A percentile compares a stretch with the other conserved stretches of the same genome.
Conservation (phyloP, 2,113 vertebrate species). For the Petrocephalus microphthalmus region DNA sequence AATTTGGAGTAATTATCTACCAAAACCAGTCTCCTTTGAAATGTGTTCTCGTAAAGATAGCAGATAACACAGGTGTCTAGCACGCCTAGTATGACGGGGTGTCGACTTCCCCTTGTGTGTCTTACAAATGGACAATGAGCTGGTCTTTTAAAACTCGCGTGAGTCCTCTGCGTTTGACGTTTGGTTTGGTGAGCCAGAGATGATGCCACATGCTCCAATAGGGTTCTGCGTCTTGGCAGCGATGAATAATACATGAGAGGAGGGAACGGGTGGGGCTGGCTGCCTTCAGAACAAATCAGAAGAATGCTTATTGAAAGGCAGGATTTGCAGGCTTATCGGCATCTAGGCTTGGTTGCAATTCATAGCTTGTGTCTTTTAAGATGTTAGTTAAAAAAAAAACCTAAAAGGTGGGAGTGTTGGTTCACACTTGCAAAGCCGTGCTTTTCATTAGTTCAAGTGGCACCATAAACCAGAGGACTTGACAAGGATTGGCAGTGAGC, state of each 20-base stretch:
- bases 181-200: neutral
- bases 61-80: neutral
- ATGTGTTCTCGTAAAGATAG: neutral
- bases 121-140: neutral
- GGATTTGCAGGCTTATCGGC: neutral
- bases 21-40: neutral
- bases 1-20: neutral
- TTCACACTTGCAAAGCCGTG: neutral
- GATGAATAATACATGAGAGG: neutral
- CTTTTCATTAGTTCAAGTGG: constrained; percentile 19
- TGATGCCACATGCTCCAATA: neutral
- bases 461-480: constrained; percentile 10
- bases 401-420: neutral
- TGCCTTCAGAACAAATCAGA: neutral
- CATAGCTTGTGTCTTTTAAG: neutral
- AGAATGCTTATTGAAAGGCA: neutral
- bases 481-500: neutral
- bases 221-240: neutral
- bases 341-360: neutral
- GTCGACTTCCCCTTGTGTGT: neutral
- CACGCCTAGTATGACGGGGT: neutral
- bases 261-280: neutral
- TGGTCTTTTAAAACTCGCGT: neutral
- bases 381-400: neutral
- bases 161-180: neutral